phyloP scores from a whole-genome alignment of 2,113 vertebrate species.

The Glaucidium brasilianum region DNA sequence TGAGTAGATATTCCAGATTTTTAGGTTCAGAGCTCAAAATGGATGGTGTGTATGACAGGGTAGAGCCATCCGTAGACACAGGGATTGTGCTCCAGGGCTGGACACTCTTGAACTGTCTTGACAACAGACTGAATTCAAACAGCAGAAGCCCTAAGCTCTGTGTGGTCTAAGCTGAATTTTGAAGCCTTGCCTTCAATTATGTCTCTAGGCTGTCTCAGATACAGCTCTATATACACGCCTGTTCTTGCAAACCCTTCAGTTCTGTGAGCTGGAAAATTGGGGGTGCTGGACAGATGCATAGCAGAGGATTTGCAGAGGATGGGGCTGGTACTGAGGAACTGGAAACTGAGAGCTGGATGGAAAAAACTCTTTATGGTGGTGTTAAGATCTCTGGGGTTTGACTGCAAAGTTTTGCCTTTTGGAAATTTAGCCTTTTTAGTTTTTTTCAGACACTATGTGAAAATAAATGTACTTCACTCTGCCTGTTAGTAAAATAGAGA shows the following conservation, averaged over 20 bases:
- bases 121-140: not conserved
- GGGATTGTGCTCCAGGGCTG: not conserved
- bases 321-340: accelerated
- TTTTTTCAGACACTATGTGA: not conserved
- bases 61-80: not conserved
- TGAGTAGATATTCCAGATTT: accelerated
- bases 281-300: not conserved
- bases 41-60: not conserved
- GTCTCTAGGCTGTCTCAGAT: not conserved
- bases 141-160: not conserved
- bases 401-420: not conserved
- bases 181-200: not conserved
- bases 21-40: not conserved
- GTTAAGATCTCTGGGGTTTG: not conserved
- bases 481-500: not conserved
- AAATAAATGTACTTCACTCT: not conserved
- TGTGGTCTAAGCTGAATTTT: not conserved
- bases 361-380: not conserved
- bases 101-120: not conserved
- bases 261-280: not conserved
- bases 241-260: not conserved
- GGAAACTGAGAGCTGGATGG: not conserved
- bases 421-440: not conserved
- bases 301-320: not conserved
- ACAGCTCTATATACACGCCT: not conserved